Evolutionary conservation across 37 sponge, comb jelly and placozoan species (phyloP), one percentile per base, ranked within the genome.

Genomic region (Lycopodina hypogea): DNA sequence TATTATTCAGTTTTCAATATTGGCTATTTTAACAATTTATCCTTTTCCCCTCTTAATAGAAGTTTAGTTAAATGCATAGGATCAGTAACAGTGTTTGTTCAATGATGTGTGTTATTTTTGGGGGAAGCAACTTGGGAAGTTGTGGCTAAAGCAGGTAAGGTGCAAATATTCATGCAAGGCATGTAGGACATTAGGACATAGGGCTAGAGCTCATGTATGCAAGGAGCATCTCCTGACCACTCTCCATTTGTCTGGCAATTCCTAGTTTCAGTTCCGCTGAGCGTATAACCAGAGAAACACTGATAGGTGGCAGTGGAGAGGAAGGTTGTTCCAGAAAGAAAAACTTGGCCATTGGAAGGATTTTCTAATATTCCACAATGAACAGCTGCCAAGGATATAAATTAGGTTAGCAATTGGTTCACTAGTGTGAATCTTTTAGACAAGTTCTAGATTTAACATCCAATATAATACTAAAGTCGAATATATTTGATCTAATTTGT

Each of bases 211-310:
- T 81, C 60, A 88, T 84, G 26, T 72, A 56, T 34, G 34, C 93
- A 93, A 18, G 36, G 88, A 0, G 55, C 42, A 11, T 39, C 29
- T 6, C 80, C 89, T 66, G 78, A 74, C 93, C 93, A 92, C 48
- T 45, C 12, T 36, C 89, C 89, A 77, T 81, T 74, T 19, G 67
- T 39, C 69, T 72, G 65, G 56, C 93, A 92, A 4, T 34, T 52
- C 45, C 86, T 77, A 0, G n/a, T 50, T 3, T 9, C 6, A 0
- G 21, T 26, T 28, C 88, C 88, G 9, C 40, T 32, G 24, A 92
- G 36, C 1, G 12, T 11, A 33, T 74, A 92, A 24, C 92, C 92
- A 18, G 18, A 30, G n/a, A 36, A 19, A 40, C 92, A 92, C 12
- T 28, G 18, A 72, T 92, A 87, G 0, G 67, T 65, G 41, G 85